Evolutionary conservation across 1,140 invertebrate genomes (phyloP), one percentile per base, ranked within the genome.

Genomic region (Manduca sexta): DNA sequence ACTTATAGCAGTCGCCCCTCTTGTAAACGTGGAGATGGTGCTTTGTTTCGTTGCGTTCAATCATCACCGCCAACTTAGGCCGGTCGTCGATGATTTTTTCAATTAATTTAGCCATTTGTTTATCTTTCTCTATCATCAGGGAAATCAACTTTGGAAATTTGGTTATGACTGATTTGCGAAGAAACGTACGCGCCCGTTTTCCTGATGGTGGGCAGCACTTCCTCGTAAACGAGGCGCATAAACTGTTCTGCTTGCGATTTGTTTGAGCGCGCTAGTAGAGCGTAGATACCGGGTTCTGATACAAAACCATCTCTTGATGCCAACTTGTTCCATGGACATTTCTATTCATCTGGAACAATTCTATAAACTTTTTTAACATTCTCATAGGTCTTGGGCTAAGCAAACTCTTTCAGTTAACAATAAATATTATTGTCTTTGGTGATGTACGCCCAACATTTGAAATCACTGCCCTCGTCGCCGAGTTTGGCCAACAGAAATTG

Each of bases 271-370:
- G 30, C 47, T 49, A 42, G 47, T 49, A 49, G 40, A 49, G 47
- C 47, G 39, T 49, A 49, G 47, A 49, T 42, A 49, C 47, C 40
- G 47, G 39, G 47, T 42, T 49, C 39, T 42, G 47, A 49, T 49
- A 49, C 47, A 35, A 49, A 42, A 49, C 30, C 30, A 39, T 49
- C 47, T 49, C 39, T 42, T 39, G 47, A 49, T 49, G 47, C 47
- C 47, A 49, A 49, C 47, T 49, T 49, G 47, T 49, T 49, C 47
- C 47, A 43, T 49, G 47, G 11, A 49, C 39, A 49, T 49, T 49
- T 49, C 33, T 11, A 34, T 34, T 2, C 33, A 34, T 44, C 30
- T 44, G 13, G 26, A 30, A 16, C 14, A n/a, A 44, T 12, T 15
- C 10, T 16, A 33, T 16, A 38, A 38, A 39, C 33, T 44, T 35